phyloP scores from a whole-genome alignment of 1,140 invertebrate species.

The Zaprionus ornatus region DNA sequence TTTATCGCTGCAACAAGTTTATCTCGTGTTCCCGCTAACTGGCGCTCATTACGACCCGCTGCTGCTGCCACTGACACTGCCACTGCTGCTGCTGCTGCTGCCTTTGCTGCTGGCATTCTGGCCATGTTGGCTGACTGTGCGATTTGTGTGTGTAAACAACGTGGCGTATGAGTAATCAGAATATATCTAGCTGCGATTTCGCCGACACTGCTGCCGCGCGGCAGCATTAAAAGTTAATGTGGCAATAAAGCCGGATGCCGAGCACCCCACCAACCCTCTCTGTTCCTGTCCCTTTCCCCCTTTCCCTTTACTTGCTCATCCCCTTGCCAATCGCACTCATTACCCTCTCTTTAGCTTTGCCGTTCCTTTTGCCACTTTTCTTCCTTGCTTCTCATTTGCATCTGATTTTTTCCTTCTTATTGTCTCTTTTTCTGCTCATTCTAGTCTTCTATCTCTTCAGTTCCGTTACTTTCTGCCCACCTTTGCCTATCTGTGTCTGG shows the following conservation, averaged over 20 bases:
- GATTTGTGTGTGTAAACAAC: constrained; percentile 40
- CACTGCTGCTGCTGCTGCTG: not conserved
- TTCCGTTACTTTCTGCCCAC: not conserved
- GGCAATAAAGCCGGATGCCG: constrained; percentile 25
- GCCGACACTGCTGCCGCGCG: constrained; percentile 4
- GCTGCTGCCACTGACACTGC: not conserved
- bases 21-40: constrained; percentile 74
- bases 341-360: not conserved
- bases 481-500: not conserved
- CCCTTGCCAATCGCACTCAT: not conserved
- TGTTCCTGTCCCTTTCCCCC: not conserved
- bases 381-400: not conserved
- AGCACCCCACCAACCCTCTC: not conserved
- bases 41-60: constrained; percentile 64
- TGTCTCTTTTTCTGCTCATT: not conserved
- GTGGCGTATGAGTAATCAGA: constrained; percentile 55
- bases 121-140: constrained; percentile 32
- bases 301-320: not conserved
- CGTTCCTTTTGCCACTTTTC: not conserved
- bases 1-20: constrained; percentile 80
- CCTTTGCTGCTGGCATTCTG: constrained; percentile 14
- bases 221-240: constrained; percentile 56
- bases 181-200: constrained; percentile 32
- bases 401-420: not conserved
- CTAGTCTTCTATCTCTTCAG: not conserved